Evolutionary conservation across 1,140 invertebrate genomes (phyloP), one percentile per base, ranked within the genome.

Genomic region (Stratiolaelaps scimitus): DNA sequence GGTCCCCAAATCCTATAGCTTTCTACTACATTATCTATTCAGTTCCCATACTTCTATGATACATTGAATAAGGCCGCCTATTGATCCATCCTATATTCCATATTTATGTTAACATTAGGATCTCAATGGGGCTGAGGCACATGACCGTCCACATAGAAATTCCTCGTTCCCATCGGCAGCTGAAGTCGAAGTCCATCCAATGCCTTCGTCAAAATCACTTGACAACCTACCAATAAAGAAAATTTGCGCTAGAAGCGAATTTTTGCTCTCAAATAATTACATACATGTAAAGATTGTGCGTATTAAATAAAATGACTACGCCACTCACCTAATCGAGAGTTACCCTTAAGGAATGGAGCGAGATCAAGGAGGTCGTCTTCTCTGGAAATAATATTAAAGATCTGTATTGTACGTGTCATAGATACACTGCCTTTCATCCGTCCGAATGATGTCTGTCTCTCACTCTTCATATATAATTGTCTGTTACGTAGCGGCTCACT

Each of bases 131-230:
- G 86, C 69, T 87, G 83, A 20, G 92, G 92, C 72, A 87, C 89
- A 70, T 97, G 92, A 30, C 92, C 94, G 79, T 98, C 94, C 17
- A 98, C 94, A 80, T 98, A 98, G 77, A 98, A 98, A 75, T 98
- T 98, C 69, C 92, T 82, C 5, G 94, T 98, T 28, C 88, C 89
- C 76, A 83, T 80, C 20, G 94, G 94, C 69, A 98, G 78, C 72
- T 82, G 79, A 40, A 98, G 70, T 77, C 85, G 84, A 66, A 98
- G 83, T 2, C 92, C 93, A 69, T 98, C 89, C 69, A 97, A 76
- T 68, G 93, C 88, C 78, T 94, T 93, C 0, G 81, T 87, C 43
- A 98, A 77, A 67, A 87, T 83, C 72, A 98, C 95, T 82, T 98
- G 94, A 80, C 94, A 98, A 71, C 93, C 88, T 83, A 76, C 70